Evolutionary conservation across 2,888 invertebrate genomes (phyloP).

Genomic region (Lysandra bellargus): DNA sequence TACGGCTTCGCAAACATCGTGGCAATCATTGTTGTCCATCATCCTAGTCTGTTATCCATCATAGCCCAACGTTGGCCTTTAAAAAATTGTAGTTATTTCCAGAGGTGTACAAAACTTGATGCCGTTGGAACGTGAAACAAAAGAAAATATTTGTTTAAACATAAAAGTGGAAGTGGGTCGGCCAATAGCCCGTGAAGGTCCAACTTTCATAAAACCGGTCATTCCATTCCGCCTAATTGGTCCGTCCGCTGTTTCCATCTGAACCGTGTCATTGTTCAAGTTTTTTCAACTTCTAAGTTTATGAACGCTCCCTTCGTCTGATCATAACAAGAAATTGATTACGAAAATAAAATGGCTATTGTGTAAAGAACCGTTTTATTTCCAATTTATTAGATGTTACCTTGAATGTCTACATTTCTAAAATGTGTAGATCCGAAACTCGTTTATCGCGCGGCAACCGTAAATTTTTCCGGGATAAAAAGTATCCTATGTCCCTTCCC

Average conservation of each 20-base stretch:
- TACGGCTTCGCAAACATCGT: too few species aligned
- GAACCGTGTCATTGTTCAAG: background rate
- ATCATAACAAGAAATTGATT: background rate
- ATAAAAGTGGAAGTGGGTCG: conserved; percentile 20
- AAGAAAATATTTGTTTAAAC: conserved; percentile 12
- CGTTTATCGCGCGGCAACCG: too few species aligned
- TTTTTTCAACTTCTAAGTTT: conserved; percentile 3
- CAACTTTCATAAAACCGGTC: conserved; percentile 13
- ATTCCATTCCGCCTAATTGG: conserved; percentile 22
- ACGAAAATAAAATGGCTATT: background rate
- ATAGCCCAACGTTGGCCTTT: too few species aligned
- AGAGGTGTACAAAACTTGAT: conserved; percentile 17
- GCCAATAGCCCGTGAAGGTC: conserved; percentile 13
- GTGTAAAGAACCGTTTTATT: background rate
- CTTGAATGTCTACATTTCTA: too few species aligned
- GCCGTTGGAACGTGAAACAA: background rate
- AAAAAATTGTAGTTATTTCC: too few species aligned
- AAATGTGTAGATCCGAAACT: too few species aligned
- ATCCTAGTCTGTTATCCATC: too few species aligned
- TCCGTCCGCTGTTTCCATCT: background rate
- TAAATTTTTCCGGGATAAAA: too few species aligned
- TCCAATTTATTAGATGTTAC: too few species aligned
- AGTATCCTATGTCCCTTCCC: too few species aligned
- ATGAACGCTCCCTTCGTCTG: background rate
- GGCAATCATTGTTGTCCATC: too few species aligned